phyloP scores from a whole-genome alignment of 2,113 vertebrate genomes.

The Melospiza georgiana region DNA sequence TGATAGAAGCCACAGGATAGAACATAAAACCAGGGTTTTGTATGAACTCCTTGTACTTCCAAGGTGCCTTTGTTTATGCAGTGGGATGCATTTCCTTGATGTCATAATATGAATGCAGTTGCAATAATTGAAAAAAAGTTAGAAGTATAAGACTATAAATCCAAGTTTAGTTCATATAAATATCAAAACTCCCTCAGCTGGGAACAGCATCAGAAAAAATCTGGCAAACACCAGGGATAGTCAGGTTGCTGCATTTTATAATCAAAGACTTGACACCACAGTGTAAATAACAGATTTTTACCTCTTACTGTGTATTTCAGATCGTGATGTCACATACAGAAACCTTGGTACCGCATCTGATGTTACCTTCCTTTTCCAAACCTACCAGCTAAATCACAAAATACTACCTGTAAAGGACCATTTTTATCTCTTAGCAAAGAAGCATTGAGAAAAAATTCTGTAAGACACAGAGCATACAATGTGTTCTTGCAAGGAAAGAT shows the following conservation, averaged over 20 bases:
- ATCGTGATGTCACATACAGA: background rate
- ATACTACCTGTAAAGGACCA: background rate
- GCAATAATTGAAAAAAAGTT: background rate
- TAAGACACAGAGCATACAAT: background rate
- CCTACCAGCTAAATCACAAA: background rate
- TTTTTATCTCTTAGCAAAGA: background rate
- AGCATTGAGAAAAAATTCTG: background rate
- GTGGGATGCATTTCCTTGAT: background rate
- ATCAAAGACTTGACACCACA: rapidly evolving
- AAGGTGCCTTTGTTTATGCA: background rate
- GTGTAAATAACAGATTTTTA: background rate
- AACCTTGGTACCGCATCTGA: background rate
- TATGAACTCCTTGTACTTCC: background rate
- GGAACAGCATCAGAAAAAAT: background rate
- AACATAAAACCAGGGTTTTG: background rate
- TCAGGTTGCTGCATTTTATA: background rate
- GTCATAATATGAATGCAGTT: background rate
- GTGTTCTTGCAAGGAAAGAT: constrained; percentile 15
- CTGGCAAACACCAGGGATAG: background rate
- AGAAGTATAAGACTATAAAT: background rate
- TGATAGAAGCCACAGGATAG: background rate
- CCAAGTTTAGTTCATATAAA: background rate
- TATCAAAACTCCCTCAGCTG: background rate
- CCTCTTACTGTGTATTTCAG: background rate
- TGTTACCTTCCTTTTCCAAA: background rate